Base-by-base conservation (phyloP, 2,888 invertebrate species). In the Heteropelma amictum region DNA sequence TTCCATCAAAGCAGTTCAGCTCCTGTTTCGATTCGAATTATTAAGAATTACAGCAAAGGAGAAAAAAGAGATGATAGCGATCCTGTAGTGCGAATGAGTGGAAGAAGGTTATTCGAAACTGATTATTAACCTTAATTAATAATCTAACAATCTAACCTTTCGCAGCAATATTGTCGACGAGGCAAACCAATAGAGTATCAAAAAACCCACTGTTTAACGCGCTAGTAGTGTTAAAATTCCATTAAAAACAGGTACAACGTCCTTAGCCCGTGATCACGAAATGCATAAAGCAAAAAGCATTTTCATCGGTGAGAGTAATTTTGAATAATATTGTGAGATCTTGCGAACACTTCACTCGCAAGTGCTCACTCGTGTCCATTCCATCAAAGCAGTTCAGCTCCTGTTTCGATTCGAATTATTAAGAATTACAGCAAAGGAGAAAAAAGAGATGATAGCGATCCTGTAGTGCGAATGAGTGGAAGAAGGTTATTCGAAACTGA, bases 301-400 rank as follows among this genome's bases (percentile, higher is more conserved):
- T 61, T 42, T 23, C 26, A 33, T 17, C 28, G n/a, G 45, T 38
- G 38, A 40, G 38, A 23, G 40, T 53, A n/a, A 33, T 28, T 42
- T 54, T 49, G 38, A 42, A 63, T 42, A n/a, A 19, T 23, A 23
- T 38, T 51, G 61, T 38, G 26, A 49, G 54, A 28, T 54, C 54
- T 35, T 45, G 30, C 47, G 17, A 54, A 61, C 56, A 56, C 63
- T 68, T 64, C 63, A 73, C 53, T 64, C 38, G 69, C 64, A 64
- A 74, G 38, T 58, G 69, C 64, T 64, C 45, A 28, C 69, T 47
- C 38, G 51, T 51, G 45, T 74, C 73, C 23, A 12, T 69, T 60
- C 38, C 51, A 33, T 35, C 42, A 53, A 38, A 53, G 42, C 53
- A 53, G 38, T 69, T 64, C 73, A 38, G 53, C 45, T 26, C 45